These are phyloP conservation scores for Sericinus montela DNA, from an alignment of 2,888 invertebrate genomes.

Conservation along the genomic window DNA sequence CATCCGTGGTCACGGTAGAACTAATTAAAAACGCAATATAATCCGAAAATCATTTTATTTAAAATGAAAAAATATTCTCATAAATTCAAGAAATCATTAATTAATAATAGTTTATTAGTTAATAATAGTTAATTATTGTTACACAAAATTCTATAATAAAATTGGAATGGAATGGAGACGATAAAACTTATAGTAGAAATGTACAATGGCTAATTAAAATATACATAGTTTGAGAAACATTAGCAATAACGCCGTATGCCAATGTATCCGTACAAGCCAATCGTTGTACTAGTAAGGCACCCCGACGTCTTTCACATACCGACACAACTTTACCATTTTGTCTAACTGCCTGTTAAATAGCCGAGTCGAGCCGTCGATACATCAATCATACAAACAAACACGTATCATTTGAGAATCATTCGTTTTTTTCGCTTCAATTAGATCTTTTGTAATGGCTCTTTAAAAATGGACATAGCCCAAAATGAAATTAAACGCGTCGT, in stretches of 20 bases:
- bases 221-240: constrained; percentile 53
- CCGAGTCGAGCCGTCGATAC: constrained; percentile 70
- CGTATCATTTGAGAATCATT: constrained; percentile 51
- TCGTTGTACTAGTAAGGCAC: constrained; percentile 51
- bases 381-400: constrained; percentile 69
- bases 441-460: constrained; percentile 65
- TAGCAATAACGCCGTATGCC: constrained; percentile 33
- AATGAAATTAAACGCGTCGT: constrained; percentile 68
- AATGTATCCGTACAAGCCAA: constrained; percentile 42
- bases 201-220: constrained; percentile 8
- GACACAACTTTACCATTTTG: constrained; percentile 61
- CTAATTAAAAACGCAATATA: no score
- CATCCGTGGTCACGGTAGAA: no score
- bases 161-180: no score
- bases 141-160: no score
- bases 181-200: no score
- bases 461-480: constrained; percentile 55
- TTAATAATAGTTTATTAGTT: no score
- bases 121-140: no score
- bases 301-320: constrained; percentile 54
- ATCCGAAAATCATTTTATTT: no score
- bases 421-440: constrained; percentile 74
- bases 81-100: no score
- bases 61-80: no score
- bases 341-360: constrained; percentile 76